These are phyloP conservation scores for Venturia canescens DNA, from an alignment of 1,140 invertebrate species.

Conservation along the genomic window DNA sequence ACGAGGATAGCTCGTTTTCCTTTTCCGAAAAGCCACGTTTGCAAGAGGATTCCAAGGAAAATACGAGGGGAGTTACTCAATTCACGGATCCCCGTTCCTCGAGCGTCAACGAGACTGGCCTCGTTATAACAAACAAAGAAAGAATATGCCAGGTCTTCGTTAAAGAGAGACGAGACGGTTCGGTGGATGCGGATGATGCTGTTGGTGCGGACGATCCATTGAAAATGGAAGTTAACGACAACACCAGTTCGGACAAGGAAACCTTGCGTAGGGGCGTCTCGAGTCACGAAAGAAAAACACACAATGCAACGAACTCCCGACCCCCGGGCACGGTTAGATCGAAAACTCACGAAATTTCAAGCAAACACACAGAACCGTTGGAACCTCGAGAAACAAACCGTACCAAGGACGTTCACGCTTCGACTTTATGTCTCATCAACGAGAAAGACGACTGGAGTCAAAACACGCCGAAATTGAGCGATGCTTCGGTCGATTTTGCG, in stretches of 20 bases:
- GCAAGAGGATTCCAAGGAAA: slow-evolving; percentile 56
- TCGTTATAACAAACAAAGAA: slow-evolving; percentile 31
- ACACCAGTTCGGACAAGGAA: not conserved
- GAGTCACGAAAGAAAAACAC: not conserved
- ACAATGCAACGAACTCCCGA: not conserved
- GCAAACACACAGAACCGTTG: slow-evolving; percentile 27
- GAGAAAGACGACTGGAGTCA: slow-evolving; percentile 34
- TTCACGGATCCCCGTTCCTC: slow-evolving; percentile 19
- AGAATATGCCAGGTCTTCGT: slow-evolving; percentile 47
- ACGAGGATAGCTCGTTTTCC: slow-evolving; percentile 61
- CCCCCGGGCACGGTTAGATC: not conserved
- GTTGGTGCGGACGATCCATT: slow-evolving; percentile 23
- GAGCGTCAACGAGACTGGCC: slow-evolving; percentile 2
- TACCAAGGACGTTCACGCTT: not conserved
- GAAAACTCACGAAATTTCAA: slow-evolving; percentile 12
- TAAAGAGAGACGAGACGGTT: slow-evolving; percentile 16
- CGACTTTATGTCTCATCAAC: slow-evolving; percentile 13
- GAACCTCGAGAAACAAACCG: slow-evolving; percentile 34
- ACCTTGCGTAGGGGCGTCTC: not conserved
- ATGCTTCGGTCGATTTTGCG: slow-evolving; percentile 17
- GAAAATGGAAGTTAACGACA: slow-evolving; percentile 1
- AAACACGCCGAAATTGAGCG: not conserved
- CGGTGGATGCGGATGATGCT: not conserved
- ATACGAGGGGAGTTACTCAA: slow-evolving; percentile 40
- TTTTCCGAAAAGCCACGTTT: slow-evolving; percentile 60